A percentile compares a stretch with the other conserved stretches of the same genome.
Conservation (phyloP, 2,888 invertebrate species). For the Volucella zonaria region DNA sequence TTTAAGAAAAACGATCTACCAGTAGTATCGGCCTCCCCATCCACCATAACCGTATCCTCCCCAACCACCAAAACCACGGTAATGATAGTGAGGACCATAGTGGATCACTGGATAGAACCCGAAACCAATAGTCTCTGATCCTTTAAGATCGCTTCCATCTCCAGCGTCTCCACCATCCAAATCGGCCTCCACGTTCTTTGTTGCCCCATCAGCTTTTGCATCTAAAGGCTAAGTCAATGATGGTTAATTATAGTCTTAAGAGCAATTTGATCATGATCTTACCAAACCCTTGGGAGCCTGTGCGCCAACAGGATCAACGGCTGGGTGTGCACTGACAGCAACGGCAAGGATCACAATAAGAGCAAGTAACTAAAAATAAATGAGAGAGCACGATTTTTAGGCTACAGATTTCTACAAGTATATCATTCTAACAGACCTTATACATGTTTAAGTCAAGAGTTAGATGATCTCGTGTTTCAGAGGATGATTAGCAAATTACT, state of each 20-base stretch:
- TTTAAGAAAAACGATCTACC: conserved; percentile 32
- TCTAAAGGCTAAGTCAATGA: conserved; percentile 20
- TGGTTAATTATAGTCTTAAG: background rate
- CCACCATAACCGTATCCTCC: conserved; percentile 74
- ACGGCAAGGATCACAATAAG: conserved; percentile 55
- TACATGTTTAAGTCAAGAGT: conserved; percentile 58
- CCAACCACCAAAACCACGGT: conserved; percentile 69
- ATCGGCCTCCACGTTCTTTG: conserved; percentile 44
- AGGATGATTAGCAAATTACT: conserved; percentile 54
- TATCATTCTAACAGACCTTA: conserved; percentile 43
- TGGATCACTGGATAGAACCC: conserved; percentile 75
- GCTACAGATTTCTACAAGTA: conserved; percentile 1
- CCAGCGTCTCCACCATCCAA: conserved; percentile 28
- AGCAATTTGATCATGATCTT: conserved; percentile 9
- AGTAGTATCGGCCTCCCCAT: conserved; percentile 62
- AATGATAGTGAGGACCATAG: conserved; percentile 72
- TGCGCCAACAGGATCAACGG: conserved; percentile 61
- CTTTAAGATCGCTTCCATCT: conserved; percentile 73
- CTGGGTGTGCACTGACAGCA: conserved; percentile 34
- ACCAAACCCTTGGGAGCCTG: conserved; percentile 20
- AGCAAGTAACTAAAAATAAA: conserved; percentile 55
- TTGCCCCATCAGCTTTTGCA: conserved; percentile 40
- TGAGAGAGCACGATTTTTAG: background rate
- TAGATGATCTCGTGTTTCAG: conserved; percentile 25
- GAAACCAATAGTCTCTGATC: conserved; percentile 76